Evolutionary conservation across 2,888 invertebrate genomes (phyloP), one percentile per base, ranked within the genome.

Genomic region (Galeopsomyia nigrocyanea): DNA sequence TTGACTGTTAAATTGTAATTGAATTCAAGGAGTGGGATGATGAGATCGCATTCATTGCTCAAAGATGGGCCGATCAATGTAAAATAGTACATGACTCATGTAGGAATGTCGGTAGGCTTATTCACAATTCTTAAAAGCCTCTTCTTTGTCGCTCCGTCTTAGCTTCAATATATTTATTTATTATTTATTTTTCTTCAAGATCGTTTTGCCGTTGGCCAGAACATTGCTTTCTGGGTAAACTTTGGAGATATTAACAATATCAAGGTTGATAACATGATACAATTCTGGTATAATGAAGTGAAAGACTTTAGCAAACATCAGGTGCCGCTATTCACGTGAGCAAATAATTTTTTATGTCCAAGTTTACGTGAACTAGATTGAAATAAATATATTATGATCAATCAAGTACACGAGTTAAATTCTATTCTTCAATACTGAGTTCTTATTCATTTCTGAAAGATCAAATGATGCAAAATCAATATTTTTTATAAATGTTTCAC

Each of bases 41-140:
- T 3, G 87, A 88, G 76, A 75, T 88, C 50, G 87, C 84, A 0
- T 14, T 39, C 0, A 79, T 87, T 50, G 88, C 88, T 2, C 85
- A 87, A 75, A 80, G 85, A 63, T 88, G 88, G 88, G 87, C 86
- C 10, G 81, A 83, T 58, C 88, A 88, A 71, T 88, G 88, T 75
- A 72, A 77, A 3, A 84, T 80, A 65, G 78, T 75, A 0, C 86
- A 88, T 72, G 88, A 88, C 72, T 49, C 76, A 1, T 88, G 88
- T 76, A 80, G 87, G 73, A 80, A 85, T 76, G 79, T 81, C 62
- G 78, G 51, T 26, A 31, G 66, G 50, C 7, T 31, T 22, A 46
- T 16, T 1, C n/a, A 47, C 17, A 47, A 58, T 3, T 58, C 16
- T 58, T 55, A 31, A 31, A 19, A 31, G n/a, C n/a, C 6, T 58